phyloP scores from a whole-genome alignment of 1,140 invertebrate genomes.

The Papilio xuthus region DNA sequence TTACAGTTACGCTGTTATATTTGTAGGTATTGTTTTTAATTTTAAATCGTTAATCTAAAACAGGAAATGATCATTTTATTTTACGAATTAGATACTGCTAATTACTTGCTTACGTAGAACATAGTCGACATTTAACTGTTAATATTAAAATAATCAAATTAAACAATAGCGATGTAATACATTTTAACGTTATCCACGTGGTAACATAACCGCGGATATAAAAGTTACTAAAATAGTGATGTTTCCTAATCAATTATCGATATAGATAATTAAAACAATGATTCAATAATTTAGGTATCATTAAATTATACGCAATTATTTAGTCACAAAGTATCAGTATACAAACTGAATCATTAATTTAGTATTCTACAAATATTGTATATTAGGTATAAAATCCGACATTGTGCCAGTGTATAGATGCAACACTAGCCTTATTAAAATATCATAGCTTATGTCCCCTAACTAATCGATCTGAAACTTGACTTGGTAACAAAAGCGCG shows the following conservation, averaged over 20 bases:
- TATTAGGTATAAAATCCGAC: too few relatives aligned
- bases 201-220: neutral
- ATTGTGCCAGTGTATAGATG: too few relatives aligned
- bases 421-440: too few relatives aligned
- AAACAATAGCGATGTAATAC: neutral
- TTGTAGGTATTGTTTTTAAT: neutral
- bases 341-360: neutral
- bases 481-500: too few relatives aligned
- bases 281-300: conserved; percentile 9
- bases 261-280: neutral
- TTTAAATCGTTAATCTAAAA: neutral
- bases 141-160: neutral
- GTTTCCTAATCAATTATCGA: neutral
- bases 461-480: too few relatives aligned
- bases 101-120: neutral
- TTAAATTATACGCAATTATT: conserved; percentile 15
- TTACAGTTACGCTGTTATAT: neutral
- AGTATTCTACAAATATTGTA: neutral
- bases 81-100: neutral
- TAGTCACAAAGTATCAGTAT: neutral
- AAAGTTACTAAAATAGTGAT: neutral
- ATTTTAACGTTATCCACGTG: neutral
- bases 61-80: neutral
- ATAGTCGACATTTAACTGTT: neutral
- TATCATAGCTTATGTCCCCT: too few relatives aligned